Percentiles rank a stretch among this genome's conserved stretches.
phyloP scores from a whole-genome alignment of 2,888 invertebrate species.

The Drosophila melanosoma region DNA sequence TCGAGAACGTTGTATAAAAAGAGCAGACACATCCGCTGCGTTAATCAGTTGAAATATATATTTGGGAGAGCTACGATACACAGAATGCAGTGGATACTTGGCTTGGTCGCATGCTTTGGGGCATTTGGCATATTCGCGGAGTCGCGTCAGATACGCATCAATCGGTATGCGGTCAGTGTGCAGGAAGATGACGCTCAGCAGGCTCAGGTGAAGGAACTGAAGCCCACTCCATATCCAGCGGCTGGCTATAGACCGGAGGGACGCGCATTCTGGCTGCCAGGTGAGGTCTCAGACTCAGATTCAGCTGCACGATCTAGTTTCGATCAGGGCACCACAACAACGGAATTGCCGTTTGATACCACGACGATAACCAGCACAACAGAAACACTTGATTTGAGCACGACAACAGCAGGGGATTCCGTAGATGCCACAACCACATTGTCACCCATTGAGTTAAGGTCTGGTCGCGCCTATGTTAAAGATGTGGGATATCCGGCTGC shows the following conservation, averaged over 20 bases:
- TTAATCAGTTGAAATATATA: constrained; percentile 59
- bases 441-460: constrained; percentile 17
- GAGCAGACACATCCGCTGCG: constrained; percentile 36
- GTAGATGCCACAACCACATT: constrained; percentile 30
- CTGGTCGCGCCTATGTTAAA: constrained; percentile 43
- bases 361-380: constrained; percentile 56
- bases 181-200: constrained; percentile 64
- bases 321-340: constrained; percentile 62
- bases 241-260: constrained; percentile 73
- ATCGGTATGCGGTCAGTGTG: constrained; percentile 72
- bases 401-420: constrained; percentile 49
- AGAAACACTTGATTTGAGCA: constrained; percentile 54
- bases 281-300: constrained; percentile 38
- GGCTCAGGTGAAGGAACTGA: constrained; percentile 59
- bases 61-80: constrained; percentile 34
- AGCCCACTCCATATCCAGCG: constrained; percentile 71
- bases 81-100: constrained; percentile 51
- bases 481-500: constrained; percentile 70
- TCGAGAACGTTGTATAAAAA: constrained; percentile 71
- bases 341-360: constrained; percentile 44
- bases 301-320: constrained; percentile 23
- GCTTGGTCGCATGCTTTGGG: constrained; percentile 44
- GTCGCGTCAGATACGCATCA: constrained; percentile 77
- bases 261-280: constrained; percentile 72
- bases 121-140: constrained; percentile 39